Base-by-base conservation (phyloP, 35 echinoderm and acorn worm genomes). In the Heliocidaris tuberculata region DNA sequence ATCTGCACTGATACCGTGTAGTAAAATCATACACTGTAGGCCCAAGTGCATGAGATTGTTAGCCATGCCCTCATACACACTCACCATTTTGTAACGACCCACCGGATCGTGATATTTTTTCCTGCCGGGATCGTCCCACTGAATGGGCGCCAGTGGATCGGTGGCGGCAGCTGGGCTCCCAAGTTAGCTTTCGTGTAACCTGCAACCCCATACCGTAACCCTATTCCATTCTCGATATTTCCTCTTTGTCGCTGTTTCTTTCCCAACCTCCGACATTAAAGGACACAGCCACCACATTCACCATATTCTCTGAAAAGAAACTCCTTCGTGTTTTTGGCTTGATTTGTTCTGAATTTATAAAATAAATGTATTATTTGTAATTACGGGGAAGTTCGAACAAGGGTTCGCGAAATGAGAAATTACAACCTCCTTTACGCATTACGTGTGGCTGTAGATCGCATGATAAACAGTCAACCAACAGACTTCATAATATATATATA, bases 41-140 rank as follows among this genome's bases (percentile, higher is more conserved):
- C 27, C 35, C 65, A n/a, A n/a, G 27, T 27, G 4, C 65, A 78
- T n/a, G 65, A 19, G 27, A 27, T 1, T 71, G 5, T 27, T 78
- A n/a, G 65, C 65, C n/a, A 78, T 78, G 65, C 21, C 65, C 52
- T 42, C 65, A 2, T 78, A 78, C 7, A 78, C 52, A 56, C 52
- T 56, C 21, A n/a, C 65, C 65, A 27, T 78, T 78, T 56, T 21
- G 65, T 78, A 78, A 78, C 15, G 7, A 78, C 19, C 65, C 4
- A 78, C 6, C 15, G 65, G 27, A 78, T 78, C 65, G 19, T 78
- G 65, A 24, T 78, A 78, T 78, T 78, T 78, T n/a, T n/a, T 78
- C 59, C 65, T n/a, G 65, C 65, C 65, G 65, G 65, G 65, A 78
- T 78, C 65, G 65, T 78, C 65, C 65, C 65, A n/a, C 27, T 78